Base-by-base conservation (phyloP, 2,797 vertebrate species). In the Eulemur rubriventer region DNA sequence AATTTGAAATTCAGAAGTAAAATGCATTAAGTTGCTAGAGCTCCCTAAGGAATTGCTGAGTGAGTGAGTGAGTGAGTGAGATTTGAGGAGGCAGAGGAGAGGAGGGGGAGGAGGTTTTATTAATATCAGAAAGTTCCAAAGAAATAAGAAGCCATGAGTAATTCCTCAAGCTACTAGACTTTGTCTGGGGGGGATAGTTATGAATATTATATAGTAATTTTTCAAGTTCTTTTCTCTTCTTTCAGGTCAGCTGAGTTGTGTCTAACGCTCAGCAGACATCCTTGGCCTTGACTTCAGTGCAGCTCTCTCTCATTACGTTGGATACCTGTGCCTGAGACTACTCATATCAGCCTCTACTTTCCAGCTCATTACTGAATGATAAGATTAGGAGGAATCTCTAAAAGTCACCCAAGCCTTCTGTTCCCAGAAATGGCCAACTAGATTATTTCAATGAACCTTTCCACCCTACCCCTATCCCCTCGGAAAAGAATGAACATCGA, bases 1-100 rank as follows among this genome's bases (percentile, higher is more conserved):
- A 94, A 86, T 73, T 50, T 76, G 55, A 94, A 92, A 96, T 90
- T 93, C 89, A 92, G 43, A 93, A 73, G 22, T 90, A 89, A 91
- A 65, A 82, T 67, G 73, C 63, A 69, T 46, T 33, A 55, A 63
- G n/a, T 81, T 83, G 89, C 43, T 14, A 43, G 57, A 57, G 46
- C 33, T 83, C 52, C 80, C 70, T 28, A 59, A 89, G 83, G 76
- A 95, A 80, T 73, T 55, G n/a, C 28, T 88, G 28, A 50, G 61
- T 82, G 43, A 24, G 14, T 14, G 50, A 61, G 22, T 33, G 14
- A 84, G 11, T 33, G 28, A 93, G 76, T 28, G 80, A 43, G 18
- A 46, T n/a, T 57, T 55, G 46, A 41, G 20, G 30, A 94, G 48
- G 17, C n/a, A 72, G 50, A 59, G 10, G 20, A 13, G 17, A 33